These are phyloP conservation scores for Chelonoidis abingdonii DNA, from an alignment of 2,113 vertebrate species.

Conservation along the genomic window DNA sequence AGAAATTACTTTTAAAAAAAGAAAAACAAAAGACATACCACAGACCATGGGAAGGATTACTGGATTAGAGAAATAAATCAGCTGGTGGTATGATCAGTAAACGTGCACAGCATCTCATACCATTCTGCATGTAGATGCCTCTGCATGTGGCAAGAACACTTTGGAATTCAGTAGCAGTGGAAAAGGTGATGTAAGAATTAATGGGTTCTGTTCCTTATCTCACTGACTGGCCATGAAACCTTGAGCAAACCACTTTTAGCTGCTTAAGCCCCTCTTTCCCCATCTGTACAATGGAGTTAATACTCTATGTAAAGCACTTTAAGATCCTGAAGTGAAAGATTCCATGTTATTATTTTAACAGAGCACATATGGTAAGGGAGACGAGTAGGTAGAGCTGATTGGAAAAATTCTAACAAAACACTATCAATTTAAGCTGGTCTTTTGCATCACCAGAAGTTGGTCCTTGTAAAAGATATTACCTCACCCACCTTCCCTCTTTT, in stretches of 20 bases:
- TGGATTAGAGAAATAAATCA: not conserved
- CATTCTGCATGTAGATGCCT: rapidly evolving
- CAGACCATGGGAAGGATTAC: not conserved
- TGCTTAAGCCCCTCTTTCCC: not conserved
- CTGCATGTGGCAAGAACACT: not conserved
- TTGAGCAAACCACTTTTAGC: not conserved
- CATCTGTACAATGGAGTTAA: not conserved
- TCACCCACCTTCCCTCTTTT: no score
- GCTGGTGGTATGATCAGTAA: not conserved
- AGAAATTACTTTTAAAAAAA: not conserved
- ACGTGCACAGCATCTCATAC: not conserved
- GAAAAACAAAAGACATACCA: not conserved
- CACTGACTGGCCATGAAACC: not conserved
- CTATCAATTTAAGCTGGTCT: no score
- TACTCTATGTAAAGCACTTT: not conserved
- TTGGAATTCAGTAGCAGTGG: not conserved
- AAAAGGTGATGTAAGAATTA: not conserved
- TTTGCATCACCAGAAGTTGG: no score
- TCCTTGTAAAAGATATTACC: no score
- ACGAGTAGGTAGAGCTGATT: not conserved
- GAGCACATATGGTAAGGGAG: not conserved
- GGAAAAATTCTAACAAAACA: not conserved
- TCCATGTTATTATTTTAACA: not conserved
- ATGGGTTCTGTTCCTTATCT: not conserved
- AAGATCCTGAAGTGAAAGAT: not conserved